These are phyloP conservation scores for Melinaea menophilus DNA, from an alignment of 2,888 invertebrate species.

Conservation along the genomic window DNA sequence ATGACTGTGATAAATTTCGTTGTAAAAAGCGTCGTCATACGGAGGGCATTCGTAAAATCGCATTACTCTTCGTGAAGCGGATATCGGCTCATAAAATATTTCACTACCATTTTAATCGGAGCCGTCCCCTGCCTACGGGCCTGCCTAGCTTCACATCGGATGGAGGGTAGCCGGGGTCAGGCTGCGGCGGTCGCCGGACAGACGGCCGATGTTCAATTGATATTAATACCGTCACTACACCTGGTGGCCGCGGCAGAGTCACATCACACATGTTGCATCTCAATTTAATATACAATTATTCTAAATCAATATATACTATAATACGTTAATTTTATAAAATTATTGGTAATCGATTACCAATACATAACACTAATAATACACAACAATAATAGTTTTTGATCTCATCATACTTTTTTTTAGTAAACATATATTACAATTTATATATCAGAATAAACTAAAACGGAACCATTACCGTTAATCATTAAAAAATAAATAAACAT, in stretches of 20 bases:
- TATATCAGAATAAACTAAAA: too few species aligned
- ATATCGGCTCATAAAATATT: constrained; percentile 71
- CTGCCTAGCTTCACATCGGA: constrained; percentile 23
- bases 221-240: constrained; percentile 71
- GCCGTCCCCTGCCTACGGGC: constrained; percentile 32
- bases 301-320: too few species aligned
- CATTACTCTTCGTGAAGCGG: constrained; percentile 60
- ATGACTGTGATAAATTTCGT: constrained; percentile 8
- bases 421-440: too few species aligned
- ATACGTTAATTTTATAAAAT: too few species aligned
- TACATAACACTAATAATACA: too few species aligned
- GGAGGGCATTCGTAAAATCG: constrained; percentile 54
- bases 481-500: too few species aligned
- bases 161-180: constrained; percentile 42
- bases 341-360: too few species aligned
- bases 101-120: constrained; percentile 44
- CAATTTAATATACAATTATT: background rate
- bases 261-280: constrained; percentile 50
- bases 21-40: constrained; percentile 25
- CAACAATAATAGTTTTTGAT: too few species aligned
- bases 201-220: constrained; percentile 73
- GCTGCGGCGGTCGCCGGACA: constrained; percentile 45
- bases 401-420: too few species aligned
- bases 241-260: constrained; percentile 60
- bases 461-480: too few species aligned